Evolutionary conservation across 2,113 vertebrate genomes (phyloP), one percentile per base, ranked within the genome.

Genomic region (Coregonus clupeaformis): DNA sequence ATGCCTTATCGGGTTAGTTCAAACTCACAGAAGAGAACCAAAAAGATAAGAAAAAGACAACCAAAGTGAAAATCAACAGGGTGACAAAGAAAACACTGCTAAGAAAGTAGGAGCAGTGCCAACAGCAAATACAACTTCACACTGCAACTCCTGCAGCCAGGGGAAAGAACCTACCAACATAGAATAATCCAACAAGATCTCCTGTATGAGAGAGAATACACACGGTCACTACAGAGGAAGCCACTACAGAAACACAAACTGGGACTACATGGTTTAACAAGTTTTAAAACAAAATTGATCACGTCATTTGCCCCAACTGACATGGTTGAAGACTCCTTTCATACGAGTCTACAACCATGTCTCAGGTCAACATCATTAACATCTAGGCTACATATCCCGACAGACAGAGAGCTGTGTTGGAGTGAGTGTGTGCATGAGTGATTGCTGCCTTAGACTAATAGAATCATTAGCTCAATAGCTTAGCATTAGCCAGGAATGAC

Each of bases 111-210:
- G 72, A 52, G 59, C 29, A 36, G 13, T 27, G 63, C 2, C 27
- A 75, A 45, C 63, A 18, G 42, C 69, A 72, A 75, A 60, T 59
- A 36, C 68, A 64, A 83, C 73, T 80, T 24, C 89, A 79, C 89
- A 93, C 85, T 74, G 91, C 92, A 94, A 91, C 30, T 92, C 80
- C 85, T 71, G 85, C 85, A 70, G 27, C 22, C 78, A 91, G 81
- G 90, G 89, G 86, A 80, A 75, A 73, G 78, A 84, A 98, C 96
- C 91, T 98, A 98, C 96, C 96, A 96, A 95, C 89, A 95, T 83
- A 92, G 96, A 97, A 94, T 95, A 95, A 94, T 98, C 96, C 96
- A 97, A 95, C 91, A 98, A 95, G 93, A 96, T 95, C 86, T 95
- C 96, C 97, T 98, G 96, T 83, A 95, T 91, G 92, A 93, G 92